Percentiles rank a stretch among this genome's conserved stretches.
phyloP scores from a whole-genome alignment of 2,797 vertebrate species.

The Lepilemur ruficaudatus region DNA sequence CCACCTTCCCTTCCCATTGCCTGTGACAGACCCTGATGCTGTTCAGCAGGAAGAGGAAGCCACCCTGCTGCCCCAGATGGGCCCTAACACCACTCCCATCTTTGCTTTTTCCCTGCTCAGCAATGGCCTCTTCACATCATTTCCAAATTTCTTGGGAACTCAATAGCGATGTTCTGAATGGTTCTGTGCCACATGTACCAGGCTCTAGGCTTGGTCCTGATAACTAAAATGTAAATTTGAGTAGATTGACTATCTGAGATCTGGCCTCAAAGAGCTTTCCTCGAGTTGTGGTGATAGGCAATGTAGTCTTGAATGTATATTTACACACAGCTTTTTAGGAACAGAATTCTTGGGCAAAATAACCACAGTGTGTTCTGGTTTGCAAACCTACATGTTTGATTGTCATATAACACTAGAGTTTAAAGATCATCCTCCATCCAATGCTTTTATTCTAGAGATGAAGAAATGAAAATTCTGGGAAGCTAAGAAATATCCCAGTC shows the following conservation, averaged over 20 bases:
- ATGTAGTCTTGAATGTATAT: neutral
- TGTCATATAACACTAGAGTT: neutral
- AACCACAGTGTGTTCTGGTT: neutral
- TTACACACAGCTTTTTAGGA: neutral
- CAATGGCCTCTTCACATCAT: neutral
- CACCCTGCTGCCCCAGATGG: neutral
- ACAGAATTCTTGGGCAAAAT: neutral
- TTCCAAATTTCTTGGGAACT: neutral
- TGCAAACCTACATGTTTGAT: neutral
- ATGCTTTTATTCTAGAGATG: neutral
- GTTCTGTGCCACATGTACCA: neutral
- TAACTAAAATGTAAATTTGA: neutral
- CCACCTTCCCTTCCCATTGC: rapidly evolving
- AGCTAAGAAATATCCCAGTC: neutral
- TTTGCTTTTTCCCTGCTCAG: neutral
- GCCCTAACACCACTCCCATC: neutral
- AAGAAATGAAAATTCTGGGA: neutral
- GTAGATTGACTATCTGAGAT: neutral
- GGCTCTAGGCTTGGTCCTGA: neutral
- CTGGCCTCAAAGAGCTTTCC: neutral
- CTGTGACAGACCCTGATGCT: neutral
- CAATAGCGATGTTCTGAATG: neutral
- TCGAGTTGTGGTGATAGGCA: neutral
- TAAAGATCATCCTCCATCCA: neutral
- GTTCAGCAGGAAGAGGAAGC: neutral